These are phyloP conservation scores for Lasiurus borealis DNA, from an alignment of 2,113 vertebrate species.

Conservation along the genomic window DNA sequence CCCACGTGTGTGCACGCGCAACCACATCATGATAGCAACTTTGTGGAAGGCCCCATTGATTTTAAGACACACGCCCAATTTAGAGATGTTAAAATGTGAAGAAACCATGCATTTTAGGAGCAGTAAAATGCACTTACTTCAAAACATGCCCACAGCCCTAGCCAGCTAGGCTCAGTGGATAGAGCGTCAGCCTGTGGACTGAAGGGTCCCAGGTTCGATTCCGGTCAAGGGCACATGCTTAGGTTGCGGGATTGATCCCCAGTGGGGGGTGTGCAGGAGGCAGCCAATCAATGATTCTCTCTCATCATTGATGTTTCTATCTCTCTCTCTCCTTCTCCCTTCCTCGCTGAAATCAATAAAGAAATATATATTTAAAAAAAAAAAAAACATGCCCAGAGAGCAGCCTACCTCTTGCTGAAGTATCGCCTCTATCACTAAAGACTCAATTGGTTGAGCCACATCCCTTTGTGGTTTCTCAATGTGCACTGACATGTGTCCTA, in stretches of 20 bases:
- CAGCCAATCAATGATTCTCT: too few species aligned
- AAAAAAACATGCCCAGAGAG: too few species aligned
- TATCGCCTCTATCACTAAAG: background rate
- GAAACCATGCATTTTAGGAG: background rate
- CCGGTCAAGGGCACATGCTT: too few species aligned
- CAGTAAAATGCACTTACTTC: background rate
- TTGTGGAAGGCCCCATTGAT: background rate
- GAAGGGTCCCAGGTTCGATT: too few species aligned
- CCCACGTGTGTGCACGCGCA: background rate
- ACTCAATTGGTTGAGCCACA: background rate
- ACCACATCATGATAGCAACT: background rate
- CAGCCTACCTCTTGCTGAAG: background rate
- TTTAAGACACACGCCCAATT: background rate
- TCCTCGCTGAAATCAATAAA: too few species aligned
- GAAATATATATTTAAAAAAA: too few species aligned
- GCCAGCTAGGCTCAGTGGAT: too few species aligned
- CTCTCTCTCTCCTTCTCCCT: too few species aligned
- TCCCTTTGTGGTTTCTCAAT: constrained; percentile 6
- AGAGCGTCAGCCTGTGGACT: too few species aligned
- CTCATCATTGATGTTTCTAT: too few species aligned
- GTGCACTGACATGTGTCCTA: background rate
- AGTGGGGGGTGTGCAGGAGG: too few species aligned
- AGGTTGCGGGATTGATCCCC: too few species aligned
- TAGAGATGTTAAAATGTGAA: constrained; percentile 10
- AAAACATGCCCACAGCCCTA: background rate